phyloP scores from a whole-genome alignment of 1,140 invertebrate species.

The Camponotus floridanus region DNA sequence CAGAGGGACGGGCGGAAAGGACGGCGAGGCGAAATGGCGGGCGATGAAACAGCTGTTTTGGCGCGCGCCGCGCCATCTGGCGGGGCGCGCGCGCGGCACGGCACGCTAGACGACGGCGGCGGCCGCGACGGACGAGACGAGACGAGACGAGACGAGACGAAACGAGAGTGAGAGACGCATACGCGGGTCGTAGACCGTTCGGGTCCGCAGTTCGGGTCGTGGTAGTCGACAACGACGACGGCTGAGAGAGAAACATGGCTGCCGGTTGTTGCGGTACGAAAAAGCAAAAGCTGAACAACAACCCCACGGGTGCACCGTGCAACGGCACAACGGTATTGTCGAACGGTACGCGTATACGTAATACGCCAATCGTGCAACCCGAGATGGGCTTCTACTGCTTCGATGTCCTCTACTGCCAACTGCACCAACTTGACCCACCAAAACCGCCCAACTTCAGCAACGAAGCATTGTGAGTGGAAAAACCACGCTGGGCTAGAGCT shows the following conservation, averaged over 20 bases:
- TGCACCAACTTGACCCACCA: conserved; percentile 96
- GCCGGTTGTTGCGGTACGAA: conserved; percentile 95
- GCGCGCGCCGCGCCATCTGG: conserved; percentile 53
- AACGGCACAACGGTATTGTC: conserved; percentile 84
- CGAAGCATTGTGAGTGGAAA: conserved; percentile 96
- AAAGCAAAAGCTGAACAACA: conserved; percentile 93
- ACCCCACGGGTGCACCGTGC: conserved; percentile 87
- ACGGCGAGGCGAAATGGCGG: conserved; percentile 45
- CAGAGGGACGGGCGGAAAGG: neutral
- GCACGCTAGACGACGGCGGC: conserved; percentile 50
- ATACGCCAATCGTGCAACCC: conserved; percentile 91
- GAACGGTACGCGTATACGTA: conserved; percentile 81
- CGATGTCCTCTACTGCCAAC: conserved; percentile 97
- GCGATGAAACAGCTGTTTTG: conserved; percentile 70
- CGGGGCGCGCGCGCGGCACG: conserved; percentile 62
- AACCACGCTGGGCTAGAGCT: conserved; percentile 14
- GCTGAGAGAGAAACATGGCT: conserved; percentile 88
- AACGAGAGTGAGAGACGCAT: conserved; percentile 12
- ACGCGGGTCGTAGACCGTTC: conserved; percentile 53
- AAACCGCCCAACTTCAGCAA: conserved; percentile 96
- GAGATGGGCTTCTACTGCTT: conserved; percentile 99
- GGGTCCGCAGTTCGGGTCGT: conserved; percentile 25
- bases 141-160: conserved; percentile 45
- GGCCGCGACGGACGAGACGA: neutral
- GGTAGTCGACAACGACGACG: conserved; percentile 34